phyloP scores from a whole-genome alignment of 1,140 invertebrate genomes.

The Drosophila kohkoa region DNA sequence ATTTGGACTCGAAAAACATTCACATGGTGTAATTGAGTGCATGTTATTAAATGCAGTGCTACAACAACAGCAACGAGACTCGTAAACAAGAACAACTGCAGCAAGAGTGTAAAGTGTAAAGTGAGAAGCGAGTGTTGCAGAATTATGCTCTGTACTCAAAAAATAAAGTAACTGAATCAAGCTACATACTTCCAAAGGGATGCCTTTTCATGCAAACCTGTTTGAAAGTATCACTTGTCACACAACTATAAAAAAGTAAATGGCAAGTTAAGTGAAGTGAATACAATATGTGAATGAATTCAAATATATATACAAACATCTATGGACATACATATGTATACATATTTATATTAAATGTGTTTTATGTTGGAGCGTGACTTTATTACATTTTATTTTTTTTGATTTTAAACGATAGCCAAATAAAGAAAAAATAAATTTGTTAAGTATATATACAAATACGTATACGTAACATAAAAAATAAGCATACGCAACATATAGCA shows the following conservation, averaged over 20 bases:
- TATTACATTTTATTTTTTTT: too few relatives aligned
- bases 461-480: too few relatives aligned
- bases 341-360: too few relatives aligned
- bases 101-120: slow-evolving; percentile 10
- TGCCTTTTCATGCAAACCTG: background rate
- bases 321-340: too few relatives aligned
- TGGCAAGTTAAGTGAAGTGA: too few relatives aligned
- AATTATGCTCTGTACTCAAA: background rate
- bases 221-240: slow-evolving; percentile 12
- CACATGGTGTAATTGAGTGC: slow-evolving; percentile 74
- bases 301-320: background rate
- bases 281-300: background rate
- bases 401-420: too few relatives aligned
- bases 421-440: too few relatives aligned
- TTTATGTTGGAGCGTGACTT: too few relatives aligned
- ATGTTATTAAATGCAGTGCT: slow-evolving; percentile 62
- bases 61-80: slow-evolving; percentile 35
- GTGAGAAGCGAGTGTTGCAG: background rate
- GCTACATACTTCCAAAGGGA: background rate
- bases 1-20: slow-evolving; percentile 61
- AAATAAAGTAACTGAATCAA: slow-evolving; percentile 18
- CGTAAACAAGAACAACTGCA: slow-evolving; percentile 32
- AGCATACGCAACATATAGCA: too few relatives aligned
- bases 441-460: too few relatives aligned
- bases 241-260: background rate